Conservation (phyloP, 2,888 invertebrate species). For the Aspidapion aeneum region DNA sequence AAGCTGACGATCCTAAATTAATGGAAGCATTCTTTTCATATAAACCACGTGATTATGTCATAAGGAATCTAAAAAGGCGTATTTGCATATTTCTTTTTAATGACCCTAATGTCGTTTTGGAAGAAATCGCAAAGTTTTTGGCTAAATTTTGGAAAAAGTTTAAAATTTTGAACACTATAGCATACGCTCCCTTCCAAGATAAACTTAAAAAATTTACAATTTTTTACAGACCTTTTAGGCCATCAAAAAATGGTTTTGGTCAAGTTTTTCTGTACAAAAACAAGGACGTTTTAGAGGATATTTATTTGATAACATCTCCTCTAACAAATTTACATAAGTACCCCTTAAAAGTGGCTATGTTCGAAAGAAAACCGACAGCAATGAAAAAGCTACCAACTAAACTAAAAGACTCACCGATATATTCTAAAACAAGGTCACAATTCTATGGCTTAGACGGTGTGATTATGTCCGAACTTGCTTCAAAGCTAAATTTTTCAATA, state of each 20-base stretch:
- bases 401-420: conserved; percentile 10
- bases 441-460: conserved; percentile 43
- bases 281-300: conserved; percentile 5
- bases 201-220: neutral
- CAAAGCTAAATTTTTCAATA: conserved; percentile 42
- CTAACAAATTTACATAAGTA: conserved; percentile 39
- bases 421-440: conserved; percentile 21
- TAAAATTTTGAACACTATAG: conserved; percentile 17
- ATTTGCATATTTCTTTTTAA: neutral
- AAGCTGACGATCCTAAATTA: neutral
- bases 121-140: conserved; percentile 5
- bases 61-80: neutral
- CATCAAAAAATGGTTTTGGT: conserved; percentile 13
- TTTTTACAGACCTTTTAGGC: conserved; percentile 17
- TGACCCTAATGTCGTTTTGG: neutral
- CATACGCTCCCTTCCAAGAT: conserved; percentile 8
- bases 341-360: conserved; percentile 41
- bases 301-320: conserved; percentile 15
- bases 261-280: conserved; percentile 6
- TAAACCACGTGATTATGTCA: conserved; percentile 3
- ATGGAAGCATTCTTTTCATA: neutral
- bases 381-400: conserved; percentile 15
- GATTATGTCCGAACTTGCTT: conserved; percentile 38
- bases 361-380: conserved; percentile 30
- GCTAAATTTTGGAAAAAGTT: conserved; percentile 12